Evolutionary conservation across 2,797 vertebrate species (phyloP).

Genomic region (Xenops minutus): DNA sequence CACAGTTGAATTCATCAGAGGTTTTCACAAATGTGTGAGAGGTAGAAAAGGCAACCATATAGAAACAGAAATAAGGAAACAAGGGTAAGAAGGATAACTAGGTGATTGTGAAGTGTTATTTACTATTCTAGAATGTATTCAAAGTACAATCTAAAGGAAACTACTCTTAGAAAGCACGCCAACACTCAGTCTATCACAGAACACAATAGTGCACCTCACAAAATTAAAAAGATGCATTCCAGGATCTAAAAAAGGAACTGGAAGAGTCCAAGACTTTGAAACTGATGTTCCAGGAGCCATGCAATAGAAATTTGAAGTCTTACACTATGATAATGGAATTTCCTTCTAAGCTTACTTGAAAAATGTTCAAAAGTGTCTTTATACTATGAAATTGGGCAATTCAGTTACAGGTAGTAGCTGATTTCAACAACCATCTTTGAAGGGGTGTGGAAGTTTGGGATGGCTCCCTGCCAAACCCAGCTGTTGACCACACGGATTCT

Average conservation of each 20-base stretch:
- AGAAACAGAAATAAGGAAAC: neutral
- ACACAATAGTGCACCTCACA: neutral
- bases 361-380: neutral
- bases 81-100: neutral
- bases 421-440: neutral
- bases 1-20: neutral
- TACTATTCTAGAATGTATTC: neutral
- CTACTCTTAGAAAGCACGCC: neutral
- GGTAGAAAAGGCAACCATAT: neutral
- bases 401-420: neutral
- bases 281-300: fast-evolving
- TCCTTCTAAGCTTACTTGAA: neutral
- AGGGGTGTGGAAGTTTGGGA: neutral
- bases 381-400: neutral
- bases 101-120: neutral
- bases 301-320: neutral
- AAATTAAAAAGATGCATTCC: neutral
- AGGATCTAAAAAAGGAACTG: neutral
- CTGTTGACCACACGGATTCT: too few species aligned
- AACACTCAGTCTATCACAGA: neutral
- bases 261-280: neutral
- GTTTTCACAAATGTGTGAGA: neutral
- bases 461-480: too few species aligned
- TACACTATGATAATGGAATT: neutral
- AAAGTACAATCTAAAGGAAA: neutral